A percentile compares a stretch with the other conserved stretches of the same genome.
Evolutionary conservation across 1,140 invertebrate genomes (phyloP).

Genomic region (Bombus waltoni): DNA sequence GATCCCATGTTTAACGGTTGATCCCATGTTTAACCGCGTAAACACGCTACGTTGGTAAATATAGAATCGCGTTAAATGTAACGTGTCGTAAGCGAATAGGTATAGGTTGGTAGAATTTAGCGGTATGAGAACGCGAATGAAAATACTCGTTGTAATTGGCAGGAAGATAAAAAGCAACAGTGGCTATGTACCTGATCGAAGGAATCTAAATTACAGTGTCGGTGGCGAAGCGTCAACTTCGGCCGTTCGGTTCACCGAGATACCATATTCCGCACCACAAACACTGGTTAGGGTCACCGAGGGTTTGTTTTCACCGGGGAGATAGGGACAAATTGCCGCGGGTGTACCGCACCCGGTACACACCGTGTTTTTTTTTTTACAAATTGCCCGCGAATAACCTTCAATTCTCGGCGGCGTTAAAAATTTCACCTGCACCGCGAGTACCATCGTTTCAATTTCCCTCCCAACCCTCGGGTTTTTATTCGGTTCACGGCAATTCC

Average conservation of each 20-base stretch:
- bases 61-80: neutral
- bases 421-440: constrained; percentile 32
- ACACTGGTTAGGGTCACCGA: constrained; percentile 62
- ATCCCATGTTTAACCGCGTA: neutral
- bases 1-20: neutral
- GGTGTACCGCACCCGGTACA: constrained; percentile 46
- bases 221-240: constrained; percentile 12
- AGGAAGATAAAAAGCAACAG: neutral
- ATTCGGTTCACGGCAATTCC: constrained; percentile 31
- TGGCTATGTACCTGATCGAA: neutral
- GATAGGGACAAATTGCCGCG: constrained; percentile 34
- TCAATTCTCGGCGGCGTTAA: constrained; percentile 57
- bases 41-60: neutral
- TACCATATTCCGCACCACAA: constrained; percentile 37
- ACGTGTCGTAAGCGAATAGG: neutral
- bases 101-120: neutral
- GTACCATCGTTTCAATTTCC: constrained; percentile 47
- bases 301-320: constrained; percentile 57
- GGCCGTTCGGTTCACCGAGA: constrained; percentile 49
- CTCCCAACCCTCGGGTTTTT: neutral
- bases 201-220: constrained; percentile 51
- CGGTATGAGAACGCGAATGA: neutral
- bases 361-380: constrained; percentile 55
- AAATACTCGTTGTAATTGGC: neutral
- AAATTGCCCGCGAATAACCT: constrained; percentile 63